These are phyloP conservation scores for Anoncus sp. DNA, from an alignment of 2,888 invertebrate genomes.

Conservation along the genomic window DNA sequence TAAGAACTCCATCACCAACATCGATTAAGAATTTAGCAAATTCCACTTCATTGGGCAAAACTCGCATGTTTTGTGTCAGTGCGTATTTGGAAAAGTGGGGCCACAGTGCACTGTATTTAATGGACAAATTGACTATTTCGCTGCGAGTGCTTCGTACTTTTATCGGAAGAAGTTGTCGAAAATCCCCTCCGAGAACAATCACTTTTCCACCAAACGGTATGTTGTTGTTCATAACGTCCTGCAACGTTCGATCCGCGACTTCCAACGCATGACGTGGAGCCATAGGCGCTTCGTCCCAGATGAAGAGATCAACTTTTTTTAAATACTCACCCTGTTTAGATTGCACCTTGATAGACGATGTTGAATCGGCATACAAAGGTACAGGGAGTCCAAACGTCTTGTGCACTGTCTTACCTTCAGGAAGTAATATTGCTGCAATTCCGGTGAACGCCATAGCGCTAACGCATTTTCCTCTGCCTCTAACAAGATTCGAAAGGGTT, in stretches of 20 bases:
- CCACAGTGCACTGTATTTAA: constrained; percentile 44
- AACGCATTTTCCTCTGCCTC: constrained; percentile 59
- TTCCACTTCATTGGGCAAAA: too few species aligned
- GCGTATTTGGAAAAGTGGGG: too few species aligned
- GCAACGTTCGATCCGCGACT: constrained; percentile 65
- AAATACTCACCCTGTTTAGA: constrained; percentile 54
- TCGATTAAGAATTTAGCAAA: constrained; percentile 53
- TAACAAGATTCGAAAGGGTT: constrained; percentile 61
- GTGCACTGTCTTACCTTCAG: constrained; percentile 79
- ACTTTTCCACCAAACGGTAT: constrained; percentile 69
- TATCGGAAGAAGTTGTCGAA: constrained; percentile 53
- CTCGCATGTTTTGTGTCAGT: too few species aligned
- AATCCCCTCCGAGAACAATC: constrained; percentile 62
- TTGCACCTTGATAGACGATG: constrained; percentile 55
- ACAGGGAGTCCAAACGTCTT: constrained; percentile 75
- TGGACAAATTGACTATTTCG: constrained; percentile 61
- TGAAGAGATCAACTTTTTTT: constrained; percentile 54
- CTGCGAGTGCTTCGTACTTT: neutral
- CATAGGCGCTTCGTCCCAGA: constrained; percentile 51
- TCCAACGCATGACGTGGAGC: constrained; percentile 64
- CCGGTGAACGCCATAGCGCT: constrained; percentile 63
- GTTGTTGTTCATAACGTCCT: constrained; percentile 67
- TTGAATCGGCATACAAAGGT: constrained; percentile 49
- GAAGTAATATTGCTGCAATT: constrained; percentile 70
- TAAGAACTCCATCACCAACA: constrained; percentile 61